Evolutionary conservation across 2,797 vertebrate genomes (phyloP).

Genomic region (Sandelia bainsii): DNA sequence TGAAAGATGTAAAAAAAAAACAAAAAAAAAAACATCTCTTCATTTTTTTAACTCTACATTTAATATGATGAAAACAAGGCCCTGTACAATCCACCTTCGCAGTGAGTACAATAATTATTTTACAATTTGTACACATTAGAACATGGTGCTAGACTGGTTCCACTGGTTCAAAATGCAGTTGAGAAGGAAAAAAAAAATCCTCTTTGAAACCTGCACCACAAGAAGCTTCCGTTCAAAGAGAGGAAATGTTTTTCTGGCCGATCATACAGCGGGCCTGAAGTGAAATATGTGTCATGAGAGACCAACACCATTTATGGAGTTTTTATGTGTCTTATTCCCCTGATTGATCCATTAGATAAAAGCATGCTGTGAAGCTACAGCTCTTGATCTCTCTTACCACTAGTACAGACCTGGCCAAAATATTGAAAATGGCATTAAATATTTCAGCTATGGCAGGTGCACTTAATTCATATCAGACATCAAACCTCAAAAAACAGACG

Average conservation of each 20-base stretch:
- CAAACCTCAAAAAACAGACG: conserved; percentile 55
- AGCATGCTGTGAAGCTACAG: conserved; percentile 87
- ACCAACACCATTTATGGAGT: conserved; percentile 77
- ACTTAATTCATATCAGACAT: conserved; percentile 51
- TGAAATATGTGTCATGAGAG: conserved; percentile 64
- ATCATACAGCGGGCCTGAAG: conserved; percentile 80
- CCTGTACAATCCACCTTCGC: conserved; percentile 98
- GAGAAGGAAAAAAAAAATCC: conserved; percentile 70
- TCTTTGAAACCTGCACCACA: conserved; percentile 86
- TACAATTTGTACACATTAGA: conserved; percentile 99
- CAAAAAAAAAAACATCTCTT: conserved; percentile 66
- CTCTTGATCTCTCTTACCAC: conserved; percentile 59
- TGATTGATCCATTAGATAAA: conserved; percentile 80
- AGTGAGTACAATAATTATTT: conserved; percentile 99
- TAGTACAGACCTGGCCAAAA: conserved; percentile 67
- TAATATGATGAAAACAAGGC: conserved; percentile 99
- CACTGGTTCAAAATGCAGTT: conserved; percentile 82
- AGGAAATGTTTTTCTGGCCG: conserved; percentile 76
- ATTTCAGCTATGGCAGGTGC: conserved; percentile 64
- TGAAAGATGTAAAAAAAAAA: conserved; percentile 50
- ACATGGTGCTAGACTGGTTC: conserved; percentile 82
- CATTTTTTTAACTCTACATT: conserved; percentile 90
- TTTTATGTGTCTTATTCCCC: conserved; percentile 74
- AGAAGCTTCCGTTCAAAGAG: conserved; percentile 85
- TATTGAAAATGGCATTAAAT: conserved; percentile 68